Evolutionary conservation across 2,113 vertebrate genomes (phyloP), one percentile per base, ranked within the genome.

Genomic region (Bagarius yarrelli): DNA sequence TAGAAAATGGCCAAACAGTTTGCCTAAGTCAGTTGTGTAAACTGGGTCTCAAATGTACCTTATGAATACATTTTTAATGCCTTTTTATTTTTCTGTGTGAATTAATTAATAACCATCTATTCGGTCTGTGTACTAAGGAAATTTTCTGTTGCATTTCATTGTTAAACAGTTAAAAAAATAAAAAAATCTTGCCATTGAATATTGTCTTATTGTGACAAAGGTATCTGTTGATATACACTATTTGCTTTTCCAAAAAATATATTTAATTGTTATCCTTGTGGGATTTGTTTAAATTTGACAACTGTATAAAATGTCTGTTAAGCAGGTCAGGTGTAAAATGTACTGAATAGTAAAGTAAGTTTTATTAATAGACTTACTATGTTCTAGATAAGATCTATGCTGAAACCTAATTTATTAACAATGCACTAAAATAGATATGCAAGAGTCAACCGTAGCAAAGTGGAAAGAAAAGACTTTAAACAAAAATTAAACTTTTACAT

Each of bases 1-100:
- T 47, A 36, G 27, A 61, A 50, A 76, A 76, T 59, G 66, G 66
- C 55, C 66, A 80, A 80, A 80, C 13, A 50, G n/a, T 59, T 56
- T 16, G 11, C 50, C 47, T 16, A 50, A 16, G 15, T 59, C n/a
- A 30, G 30, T 25, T 80, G 66, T 40, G 36, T 27, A 27, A 16
- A 56, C 8, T 44, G n/a, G 34, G 25, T 44, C 63, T 67, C 11
- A 34, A 69, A 69, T 69, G 36, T 56, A 5, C 50, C 16, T 4
- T 1, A 78, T 40, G 18, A n/a, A 44, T 59, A 30, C 27, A 27
- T 44, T 30, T 66, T 52, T 53, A 27, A 4, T 36, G 32, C 52
- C 16, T 34, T 21, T 53, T 23, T 50, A 18, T 16, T 40, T 36
- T 36, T 44, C 25, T 40, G 12, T 63, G 30, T 61, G 19, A 27